A percentile compares a stretch with the other conserved stretches of the same genome.
phyloP scores from a whole-genome alignment of 2,113 vertebrate species.

The Hiodon alosoides region DNA sequence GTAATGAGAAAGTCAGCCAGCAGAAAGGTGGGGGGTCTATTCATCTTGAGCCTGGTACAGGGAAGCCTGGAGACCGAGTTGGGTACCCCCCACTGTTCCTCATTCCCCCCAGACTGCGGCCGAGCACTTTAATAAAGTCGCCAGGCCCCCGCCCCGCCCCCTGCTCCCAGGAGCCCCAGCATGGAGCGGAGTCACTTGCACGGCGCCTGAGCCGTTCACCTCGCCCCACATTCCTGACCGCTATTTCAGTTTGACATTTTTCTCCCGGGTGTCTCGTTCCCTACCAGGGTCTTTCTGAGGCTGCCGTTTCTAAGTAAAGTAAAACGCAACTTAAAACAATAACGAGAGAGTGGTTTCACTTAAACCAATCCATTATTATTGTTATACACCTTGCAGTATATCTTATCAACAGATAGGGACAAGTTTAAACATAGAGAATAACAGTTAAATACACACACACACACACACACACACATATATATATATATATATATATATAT shows the following conservation, averaged over 20 bases:
- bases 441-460: background rate
- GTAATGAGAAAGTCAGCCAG: background rate
- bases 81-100: background rate
- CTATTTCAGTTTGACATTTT: background rate
- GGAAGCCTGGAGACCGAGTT: background rate
- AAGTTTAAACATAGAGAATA: background rate
- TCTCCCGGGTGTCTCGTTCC: background rate
- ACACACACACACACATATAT: background rate
- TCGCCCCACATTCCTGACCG: slow-evolving; percentile 19
- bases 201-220: background rate
- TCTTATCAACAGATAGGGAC: too few relatives aligned
- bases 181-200: background rate
- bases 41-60: background rate
- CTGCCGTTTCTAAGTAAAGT: background rate
- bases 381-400: too few relatives aligned
- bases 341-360: background rate
- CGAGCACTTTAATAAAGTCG: slow-evolving; percentile 28
- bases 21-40: background rate
- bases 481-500: too few relatives aligned
- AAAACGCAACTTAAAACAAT: background rate
- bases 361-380: too few relatives aligned
- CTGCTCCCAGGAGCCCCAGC: background rate
- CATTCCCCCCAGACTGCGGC: background rate
- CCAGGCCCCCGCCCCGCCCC: background rate
- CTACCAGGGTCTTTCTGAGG: background rate